phyloP scores from a whole-genome alignment of 2,888 invertebrate species.

The Petrolisthes cinctipes region DNA sequence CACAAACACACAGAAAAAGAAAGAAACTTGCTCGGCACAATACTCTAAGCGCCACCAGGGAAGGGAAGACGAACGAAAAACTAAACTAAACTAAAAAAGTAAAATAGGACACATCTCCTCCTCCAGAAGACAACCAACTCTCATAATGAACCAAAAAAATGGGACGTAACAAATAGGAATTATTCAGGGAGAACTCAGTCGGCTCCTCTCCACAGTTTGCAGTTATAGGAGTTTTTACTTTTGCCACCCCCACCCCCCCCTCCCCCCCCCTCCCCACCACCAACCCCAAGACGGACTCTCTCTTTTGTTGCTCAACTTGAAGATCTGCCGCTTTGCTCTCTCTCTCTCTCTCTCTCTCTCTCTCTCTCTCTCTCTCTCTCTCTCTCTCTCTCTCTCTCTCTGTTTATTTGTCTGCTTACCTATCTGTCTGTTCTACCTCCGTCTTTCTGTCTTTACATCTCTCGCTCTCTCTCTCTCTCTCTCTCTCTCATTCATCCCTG shows the following conservation, averaged over 20 bases:
- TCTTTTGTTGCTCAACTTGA: not conserved
- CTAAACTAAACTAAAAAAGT: not conserved
- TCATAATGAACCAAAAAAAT: not conserved
- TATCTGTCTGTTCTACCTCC: not conserved
- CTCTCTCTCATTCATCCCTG: not conserved
- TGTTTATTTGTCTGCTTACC: not conserved
- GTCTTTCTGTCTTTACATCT: not conserved
- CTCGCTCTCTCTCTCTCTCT: not conserved
- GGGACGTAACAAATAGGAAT: constrained; percentile 23
- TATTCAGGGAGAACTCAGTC: constrained; percentile 31
- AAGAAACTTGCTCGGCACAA: not conserved
- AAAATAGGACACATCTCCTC: constrained; percentile 9
- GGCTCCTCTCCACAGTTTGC: constrained; percentile 25
- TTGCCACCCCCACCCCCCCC: not conserved
- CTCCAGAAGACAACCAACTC: not conserved
- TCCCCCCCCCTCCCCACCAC: not conserved
- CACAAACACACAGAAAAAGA: not conserved
- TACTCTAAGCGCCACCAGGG: not conserved
- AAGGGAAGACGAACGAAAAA: not conserved
- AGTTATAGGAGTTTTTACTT: constrained; percentile 10
- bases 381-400: constrained; percentile 25
- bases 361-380: not conserved
- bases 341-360: not conserved
- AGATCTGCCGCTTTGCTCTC: not conserved
- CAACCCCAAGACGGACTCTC: not conserved